phyloP scores from a whole-genome alignment of 2,113 vertebrate genomes.

The Cochlearius cochlearius region DNA sequence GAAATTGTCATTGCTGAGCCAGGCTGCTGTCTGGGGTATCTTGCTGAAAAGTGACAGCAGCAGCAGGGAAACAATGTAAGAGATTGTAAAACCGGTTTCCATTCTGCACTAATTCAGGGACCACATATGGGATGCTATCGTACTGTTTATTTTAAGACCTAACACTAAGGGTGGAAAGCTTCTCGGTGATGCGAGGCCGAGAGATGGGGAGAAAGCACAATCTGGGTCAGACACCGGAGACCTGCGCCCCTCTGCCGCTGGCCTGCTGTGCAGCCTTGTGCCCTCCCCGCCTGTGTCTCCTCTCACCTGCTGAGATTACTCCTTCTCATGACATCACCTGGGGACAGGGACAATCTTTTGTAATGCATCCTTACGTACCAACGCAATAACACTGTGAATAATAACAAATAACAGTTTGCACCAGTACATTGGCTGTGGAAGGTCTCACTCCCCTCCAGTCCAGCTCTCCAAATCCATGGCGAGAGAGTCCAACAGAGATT shows the following conservation, averaged over 20 bases:
- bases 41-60: slow-evolving; percentile 52
- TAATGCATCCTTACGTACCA: not conserved
- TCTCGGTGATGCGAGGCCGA: not conserved
- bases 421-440: not conserved
- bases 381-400: not conserved
- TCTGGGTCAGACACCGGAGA: fast-evolving
- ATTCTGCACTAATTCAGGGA: slow-evolving; percentile 12
- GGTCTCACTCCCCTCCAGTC: not conserved
- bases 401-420: not conserved
- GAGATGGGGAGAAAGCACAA: not conserved
- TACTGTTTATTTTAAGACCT: slow-evolving; percentile 21
- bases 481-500: not conserved
- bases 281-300: not conserved
- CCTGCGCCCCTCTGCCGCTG: fast-evolving
- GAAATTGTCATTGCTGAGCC: slow-evolving; percentile 52
- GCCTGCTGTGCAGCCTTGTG: not conserved
- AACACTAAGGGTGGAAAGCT: not conserved
- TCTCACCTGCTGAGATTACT: not conserved
- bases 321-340: not conserved
- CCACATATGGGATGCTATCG: slow-evolving; percentile 17
- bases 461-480: not conserved
- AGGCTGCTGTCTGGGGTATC: slow-evolving; percentile 33
- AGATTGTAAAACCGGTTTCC: slow-evolving; percentile 17
- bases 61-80: slow-evolving; percentile 43
- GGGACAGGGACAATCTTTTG: not conserved